A percentile compares a stretch with the other conserved stretches of the same genome.
Conservation (phyloP, 2,888 invertebrate genomes). For the Dichetophora obliterata region DNA sequence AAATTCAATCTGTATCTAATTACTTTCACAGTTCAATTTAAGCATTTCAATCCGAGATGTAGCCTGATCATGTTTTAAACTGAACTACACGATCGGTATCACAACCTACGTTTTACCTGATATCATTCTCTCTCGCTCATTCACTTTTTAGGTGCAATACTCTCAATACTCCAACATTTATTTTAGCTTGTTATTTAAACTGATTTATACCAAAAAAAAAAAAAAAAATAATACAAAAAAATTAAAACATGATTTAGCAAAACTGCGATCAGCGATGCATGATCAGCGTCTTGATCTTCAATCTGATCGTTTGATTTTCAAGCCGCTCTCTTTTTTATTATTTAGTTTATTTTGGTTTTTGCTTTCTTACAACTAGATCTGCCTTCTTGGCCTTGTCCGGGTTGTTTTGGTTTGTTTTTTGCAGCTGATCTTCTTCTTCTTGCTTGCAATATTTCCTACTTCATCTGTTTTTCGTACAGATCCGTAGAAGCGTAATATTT, state of each 20-base stretch:
- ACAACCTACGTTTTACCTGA: background rate
- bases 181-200: constrained; percentile 5
- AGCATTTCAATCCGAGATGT: background rate
- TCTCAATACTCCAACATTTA: background rate
- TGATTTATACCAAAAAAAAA: background rate
- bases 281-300: background rate
- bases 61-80: constrained; percentile 1
- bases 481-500: background rate
- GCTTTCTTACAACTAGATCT: background rate
- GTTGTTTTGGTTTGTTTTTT: background rate
- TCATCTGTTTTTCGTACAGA: background rate
- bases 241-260: constrained; percentile 15
- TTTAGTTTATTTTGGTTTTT: background rate
- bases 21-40: constrained; percentile 26
- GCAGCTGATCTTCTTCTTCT: background rate
- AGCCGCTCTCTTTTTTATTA: background rate
- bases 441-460: background rate
- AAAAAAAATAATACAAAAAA: no score
- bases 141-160: background rate
- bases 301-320: background rate
- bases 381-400: background rate
- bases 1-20: constrained; percentile 28
- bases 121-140: background rate
- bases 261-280: background rate
- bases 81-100: constrained; percentile 16